phyloP scores from a whole-genome alignment of 2,888 invertebrate species.

The Brachyopa scutellaris region DNA sequence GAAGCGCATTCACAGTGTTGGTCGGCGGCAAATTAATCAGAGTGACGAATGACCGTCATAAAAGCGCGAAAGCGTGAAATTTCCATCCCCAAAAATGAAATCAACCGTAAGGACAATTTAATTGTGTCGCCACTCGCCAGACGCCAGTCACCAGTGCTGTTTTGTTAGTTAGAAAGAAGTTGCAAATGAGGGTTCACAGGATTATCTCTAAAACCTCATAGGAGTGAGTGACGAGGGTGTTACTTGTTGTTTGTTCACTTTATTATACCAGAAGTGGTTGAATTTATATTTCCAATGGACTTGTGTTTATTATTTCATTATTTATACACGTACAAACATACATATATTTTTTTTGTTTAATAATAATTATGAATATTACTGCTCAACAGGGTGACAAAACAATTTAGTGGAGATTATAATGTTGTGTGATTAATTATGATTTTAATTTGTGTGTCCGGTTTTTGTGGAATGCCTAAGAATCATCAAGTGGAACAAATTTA shows the following conservation, averaged over 20 bases:
- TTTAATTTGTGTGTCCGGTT: slow-evolving; percentile 46
- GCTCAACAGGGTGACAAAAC: slow-evolving; percentile 54
- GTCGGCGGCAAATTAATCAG: slow-evolving; percentile 31
- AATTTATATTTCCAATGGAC: slow-evolving; percentile 29
- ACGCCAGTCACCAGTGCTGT: too few species aligned
- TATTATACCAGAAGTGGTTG: slow-evolving; percentile 30
- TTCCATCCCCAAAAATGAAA: slow-evolving; percentile 64
- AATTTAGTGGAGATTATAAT: slow-evolving; percentile 51
- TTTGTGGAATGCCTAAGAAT: neutral
- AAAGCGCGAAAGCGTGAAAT: slow-evolving; percentile 64
- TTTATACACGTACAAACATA: too few species aligned
- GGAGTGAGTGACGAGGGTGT: neutral
- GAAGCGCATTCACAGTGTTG: slow-evolving; percentile 3
- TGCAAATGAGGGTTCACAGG: slow-evolving; percentile 26
- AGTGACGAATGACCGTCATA: slow-evolving; percentile 70
- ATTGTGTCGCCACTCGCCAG: slow-evolving; percentile 60
- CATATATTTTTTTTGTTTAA: too few species aligned
- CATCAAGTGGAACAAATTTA: slow-evolving; percentile 25
- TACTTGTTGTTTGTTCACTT: slow-evolving; percentile 33
- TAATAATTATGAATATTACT: too few species aligned
- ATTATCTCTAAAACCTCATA: slow-evolving; percentile 31
- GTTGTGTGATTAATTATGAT: slow-evolving; percentile 46
- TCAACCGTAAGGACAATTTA: slow-evolving; percentile 70
- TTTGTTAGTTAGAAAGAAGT: slow-evolving; percentile 8
- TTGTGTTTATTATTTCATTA: slow-evolving; percentile 61